phyloP scores from a whole-genome alignment of 2,888 invertebrate species.

The Leucania comma region DNA sequence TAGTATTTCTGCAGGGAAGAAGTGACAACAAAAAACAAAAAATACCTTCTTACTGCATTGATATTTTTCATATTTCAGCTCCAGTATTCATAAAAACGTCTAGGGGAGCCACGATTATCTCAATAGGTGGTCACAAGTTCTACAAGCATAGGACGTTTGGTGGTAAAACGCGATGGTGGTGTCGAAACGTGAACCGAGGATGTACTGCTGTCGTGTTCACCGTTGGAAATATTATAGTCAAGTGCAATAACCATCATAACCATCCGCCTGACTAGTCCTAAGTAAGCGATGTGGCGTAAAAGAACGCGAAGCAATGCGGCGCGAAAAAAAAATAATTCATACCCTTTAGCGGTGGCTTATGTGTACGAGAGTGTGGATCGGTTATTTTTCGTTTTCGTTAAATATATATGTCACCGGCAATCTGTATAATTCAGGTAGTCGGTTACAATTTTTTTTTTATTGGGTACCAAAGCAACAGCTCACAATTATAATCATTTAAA shows the following conservation, averaged over 20 bases:
- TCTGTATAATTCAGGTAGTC: no score
- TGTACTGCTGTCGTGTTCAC: slow-evolving; percentile 69
- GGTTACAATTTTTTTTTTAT: no score
- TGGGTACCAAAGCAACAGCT: no score
- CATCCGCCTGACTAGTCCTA: slow-evolving; percentile 13
- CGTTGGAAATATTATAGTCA: slow-evolving; percentile 66
- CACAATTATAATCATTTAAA: no score
- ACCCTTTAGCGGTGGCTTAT: no score
- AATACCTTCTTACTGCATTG: not conserved
- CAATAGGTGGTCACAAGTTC: slow-evolving; percentile 68
- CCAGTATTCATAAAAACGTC: slow-evolving; percentile 34
- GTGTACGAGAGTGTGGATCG: no score
- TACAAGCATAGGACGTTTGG: slow-evolving; percentile 67
- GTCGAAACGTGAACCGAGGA: slow-evolving; percentile 64
- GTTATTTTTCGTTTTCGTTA: no score
- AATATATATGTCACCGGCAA: no score
- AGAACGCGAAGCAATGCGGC: no score
- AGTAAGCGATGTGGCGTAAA: no score
- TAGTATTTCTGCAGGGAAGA: not conserved
- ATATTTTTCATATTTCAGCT: slow-evolving; percentile 15
- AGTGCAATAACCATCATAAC: slow-evolving; percentile 65
- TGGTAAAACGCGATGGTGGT: slow-evolving; percentile 67
- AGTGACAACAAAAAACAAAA: no score
- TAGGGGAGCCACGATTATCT: slow-evolving; percentile 60
- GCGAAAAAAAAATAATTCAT: no score